Conservation (phyloP, 2,113 vertebrate species). For the Corythoichthys haematopterus region DNA sequence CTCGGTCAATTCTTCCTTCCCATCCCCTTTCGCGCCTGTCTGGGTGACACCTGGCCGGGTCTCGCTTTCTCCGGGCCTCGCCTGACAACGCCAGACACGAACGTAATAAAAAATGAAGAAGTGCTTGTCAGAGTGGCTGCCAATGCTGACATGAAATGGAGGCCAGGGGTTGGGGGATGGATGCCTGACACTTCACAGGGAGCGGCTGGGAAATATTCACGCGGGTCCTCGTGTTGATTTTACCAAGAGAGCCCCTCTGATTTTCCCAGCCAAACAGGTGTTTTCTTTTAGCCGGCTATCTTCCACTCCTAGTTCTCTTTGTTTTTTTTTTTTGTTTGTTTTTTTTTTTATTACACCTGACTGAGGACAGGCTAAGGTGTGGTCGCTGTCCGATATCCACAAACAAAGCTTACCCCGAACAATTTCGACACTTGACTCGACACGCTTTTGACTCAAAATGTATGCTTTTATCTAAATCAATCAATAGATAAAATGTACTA, state of each 20-base stretch:
- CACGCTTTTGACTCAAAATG: too few relatives aligned
- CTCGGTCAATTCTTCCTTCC: slow-evolving; percentile 37
- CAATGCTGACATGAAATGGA: slow-evolving; percentile 81
- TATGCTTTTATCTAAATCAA: too few relatives aligned
- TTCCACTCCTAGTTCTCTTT: slow-evolving; percentile 60
- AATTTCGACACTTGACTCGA: too few relatives aligned
- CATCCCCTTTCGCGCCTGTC: slow-evolving; percentile 70
- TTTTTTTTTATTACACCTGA: slow-evolving; percentile 35
- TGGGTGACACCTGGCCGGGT: slow-evolving; percentile 95
- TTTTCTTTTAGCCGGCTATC: slow-evolving; percentile 73
- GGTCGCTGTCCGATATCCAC: slow-evolving; percentile 22
- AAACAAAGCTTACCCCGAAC: too few relatives aligned
- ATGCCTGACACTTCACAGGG: slow-evolving; percentile 70
- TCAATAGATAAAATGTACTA: too few relatives aligned
- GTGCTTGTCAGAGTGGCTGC: slow-evolving; percentile 91
- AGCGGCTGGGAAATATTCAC: slow-evolving; percentile 68
- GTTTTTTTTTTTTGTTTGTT: slow-evolving; percentile 62
- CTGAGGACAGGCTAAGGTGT: slow-evolving; percentile 56
- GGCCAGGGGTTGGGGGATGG: slow-evolving; percentile 65
- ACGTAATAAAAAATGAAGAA: slow-evolving; percentile 97
- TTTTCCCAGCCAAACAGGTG: slow-evolving; percentile 80
- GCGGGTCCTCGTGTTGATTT: slow-evolving; percentile 68
- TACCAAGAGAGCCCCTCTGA: slow-evolving; percentile 68
- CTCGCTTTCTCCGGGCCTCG: slow-evolving; percentile 76
- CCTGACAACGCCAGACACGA: slow-evolving; percentile 91